A percentile compares a stretch with the other conserved stretches of the same genome.
Evolutionary conservation across 2,113 vertebrate species (phyloP).

Genomic region (Rhegmatorhina hoffmannsi): DNA sequence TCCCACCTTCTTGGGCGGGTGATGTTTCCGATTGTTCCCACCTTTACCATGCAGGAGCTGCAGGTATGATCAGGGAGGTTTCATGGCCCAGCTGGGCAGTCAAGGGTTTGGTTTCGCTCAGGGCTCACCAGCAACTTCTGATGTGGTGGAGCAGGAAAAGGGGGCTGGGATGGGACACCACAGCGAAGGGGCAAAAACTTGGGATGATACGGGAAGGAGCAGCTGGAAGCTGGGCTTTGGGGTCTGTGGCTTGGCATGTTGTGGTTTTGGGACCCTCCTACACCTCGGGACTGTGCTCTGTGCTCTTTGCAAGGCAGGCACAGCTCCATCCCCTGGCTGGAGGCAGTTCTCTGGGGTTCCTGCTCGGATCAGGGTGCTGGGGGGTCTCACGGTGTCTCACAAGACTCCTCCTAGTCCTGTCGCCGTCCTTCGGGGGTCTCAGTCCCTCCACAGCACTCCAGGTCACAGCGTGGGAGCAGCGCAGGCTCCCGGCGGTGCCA

Average conservation of each 20-base stretch:
- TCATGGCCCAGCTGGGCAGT: background rate
- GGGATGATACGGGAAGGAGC: background rate
- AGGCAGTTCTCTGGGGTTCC: too few relatives aligned
- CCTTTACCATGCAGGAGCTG: background rate
- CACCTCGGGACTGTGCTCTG: background rate
- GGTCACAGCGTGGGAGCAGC: background rate
- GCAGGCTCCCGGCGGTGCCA: background rate
- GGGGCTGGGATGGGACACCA: rapidly evolving
- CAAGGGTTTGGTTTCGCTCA: rapidly evolving
- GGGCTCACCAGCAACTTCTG: rapidly evolving
- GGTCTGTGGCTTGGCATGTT: rapidly evolving
- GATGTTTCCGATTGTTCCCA: rapidly evolving
- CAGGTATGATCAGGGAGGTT: rapidly evolving
- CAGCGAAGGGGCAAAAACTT: rapidly evolving
- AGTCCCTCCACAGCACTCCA: background rate
- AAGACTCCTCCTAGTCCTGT: background rate
- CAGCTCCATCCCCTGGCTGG: background rate
- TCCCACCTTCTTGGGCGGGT: background rate
- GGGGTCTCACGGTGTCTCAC: background rate
- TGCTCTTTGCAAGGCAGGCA: background rate
- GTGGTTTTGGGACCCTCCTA: background rate
- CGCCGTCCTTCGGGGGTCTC: background rate
- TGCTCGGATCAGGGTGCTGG: background rate
- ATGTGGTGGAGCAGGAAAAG: background rate
- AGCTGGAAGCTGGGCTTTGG: background rate